Evolutionary conservation across 2,797 vertebrate genomes (phyloP).

Genomic region (Lithobates sylvaticus): DNA sequence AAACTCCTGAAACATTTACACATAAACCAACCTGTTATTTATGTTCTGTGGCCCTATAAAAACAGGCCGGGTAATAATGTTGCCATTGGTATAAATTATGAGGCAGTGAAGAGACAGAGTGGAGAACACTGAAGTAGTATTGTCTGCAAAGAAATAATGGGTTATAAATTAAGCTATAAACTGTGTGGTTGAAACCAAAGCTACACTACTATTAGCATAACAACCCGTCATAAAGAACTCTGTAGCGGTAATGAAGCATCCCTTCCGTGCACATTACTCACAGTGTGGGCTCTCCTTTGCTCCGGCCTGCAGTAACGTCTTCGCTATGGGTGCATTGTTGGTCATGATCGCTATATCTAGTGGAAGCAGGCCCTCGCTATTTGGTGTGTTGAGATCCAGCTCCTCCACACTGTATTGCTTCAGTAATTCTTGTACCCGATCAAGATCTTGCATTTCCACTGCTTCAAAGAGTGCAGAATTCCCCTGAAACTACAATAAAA

Average conservation of each 20-base stretch:
- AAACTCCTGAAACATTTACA: background rate
- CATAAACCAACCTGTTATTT: background rate
- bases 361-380: constrained; percentile 91
- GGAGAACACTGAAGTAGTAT: background rate
- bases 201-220: background rate
- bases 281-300: constrained; percentile 94
- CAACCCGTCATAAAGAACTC: background rate
- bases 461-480: constrained; percentile 89
- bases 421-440: constrained; percentile 86
- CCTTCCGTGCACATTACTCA: constrained; percentile 72
- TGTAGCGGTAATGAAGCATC: background rate
- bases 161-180: background rate
- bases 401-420: constrained; percentile 89
- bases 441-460: constrained; percentile 90
- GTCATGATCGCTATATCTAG: constrained; percentile 94
- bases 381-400: constrained; percentile 92
- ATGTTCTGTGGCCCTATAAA: background rate
- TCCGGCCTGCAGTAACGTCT: constrained; percentile 84
- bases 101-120: background rate
- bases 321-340: constrained; percentile 90
- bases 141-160: constrained; percentile 6
- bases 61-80: background rate
- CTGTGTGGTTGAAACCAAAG: background rate
- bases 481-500: constrained; percentile 82
- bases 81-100: background rate